Base-by-base conservation (phyloP, 2,888 invertebrate species). In the Ophion ellenae region DNA sequence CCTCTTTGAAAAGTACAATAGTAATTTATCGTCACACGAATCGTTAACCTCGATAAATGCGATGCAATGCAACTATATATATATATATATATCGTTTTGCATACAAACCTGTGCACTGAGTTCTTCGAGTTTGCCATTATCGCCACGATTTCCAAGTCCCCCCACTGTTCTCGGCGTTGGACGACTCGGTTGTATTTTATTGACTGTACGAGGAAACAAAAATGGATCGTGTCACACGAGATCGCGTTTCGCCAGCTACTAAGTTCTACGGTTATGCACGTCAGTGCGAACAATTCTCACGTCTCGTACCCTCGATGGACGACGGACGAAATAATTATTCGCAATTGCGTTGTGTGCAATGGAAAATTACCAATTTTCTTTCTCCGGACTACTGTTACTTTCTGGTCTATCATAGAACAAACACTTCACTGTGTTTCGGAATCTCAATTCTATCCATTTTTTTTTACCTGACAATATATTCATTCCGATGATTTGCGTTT, bases 61-160 rank as follows among this genome's bases (percentile, higher is more conserved):
- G 40, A 40, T 40, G 7, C 40, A 9, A 40, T 40, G 40, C 9
- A 40, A 40, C 40, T 40, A 40, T 7, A 7, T 40, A 9, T 7
- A 40, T 40, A 40, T 7, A 32, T 32, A 32, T 40, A 5, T 40
- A 9, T 36, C 36, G 32, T 9, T 7, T 40, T 40, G 24, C 10
- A 40, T 24, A 28, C 67, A 24, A 89, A 94, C 95, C 95, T 96
- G 96, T 89, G 95, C 94, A 88, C 93, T 94, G 45, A 96, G 94
- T 92, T 96, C 96, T 82, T 96, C 96, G 75, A 96, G 91, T 94
- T 95, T 95, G 69, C 95, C 95, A 66, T 92, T 89, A 90, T 96
- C 96, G 5, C 95, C 95, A 77, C 94, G 95, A 90, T 94, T 95
- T 87, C 93, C 94, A 84, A 94, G 92, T 47, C 90, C 84, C 73